Conservation (phyloP, 2,888 invertebrate species). For the Gari tellinella region DNA sequence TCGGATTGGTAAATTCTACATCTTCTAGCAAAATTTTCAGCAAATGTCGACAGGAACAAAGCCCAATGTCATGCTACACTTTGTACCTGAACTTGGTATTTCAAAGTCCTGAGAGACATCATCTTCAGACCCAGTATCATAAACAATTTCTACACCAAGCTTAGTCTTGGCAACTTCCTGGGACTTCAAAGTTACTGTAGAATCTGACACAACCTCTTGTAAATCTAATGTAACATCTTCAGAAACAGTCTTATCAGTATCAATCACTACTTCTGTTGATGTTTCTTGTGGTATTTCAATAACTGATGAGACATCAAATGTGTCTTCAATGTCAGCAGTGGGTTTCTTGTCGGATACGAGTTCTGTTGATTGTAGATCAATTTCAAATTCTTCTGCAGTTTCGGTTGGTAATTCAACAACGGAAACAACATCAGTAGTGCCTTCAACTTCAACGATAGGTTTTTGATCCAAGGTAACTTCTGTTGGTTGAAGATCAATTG, state of each 20-base stretch:
- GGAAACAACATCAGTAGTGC: too few relatives aligned
- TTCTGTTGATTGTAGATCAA: slow-evolving; percentile 9
- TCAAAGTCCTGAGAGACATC: slow-evolving; percentile 44
- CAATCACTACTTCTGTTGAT: slow-evolving; percentile 16
- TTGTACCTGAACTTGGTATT: slow-evolving; percentile 37
- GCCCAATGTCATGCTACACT: background rate
- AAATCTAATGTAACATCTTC: slow-evolving; percentile 1
- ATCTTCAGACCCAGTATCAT: slow-evolving; percentile 42
- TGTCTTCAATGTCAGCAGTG: slow-evolving; percentile 22
- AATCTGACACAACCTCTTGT: background rate
- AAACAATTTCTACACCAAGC: slow-evolving; percentile 33
- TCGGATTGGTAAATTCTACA: slow-evolving; percentile 1
- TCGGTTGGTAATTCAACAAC: too few relatives aligned
- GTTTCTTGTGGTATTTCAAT: slow-evolving; percentile 29
- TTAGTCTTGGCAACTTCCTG: slow-evolving; percentile 19
- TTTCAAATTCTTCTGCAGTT: slow-evolving; percentile 23
- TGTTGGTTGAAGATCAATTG: too few relatives aligned
- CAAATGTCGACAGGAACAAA: too few relatives aligned
- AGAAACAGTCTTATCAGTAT: slow-evolving; percentile 4
- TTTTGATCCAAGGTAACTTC: too few relatives aligned
- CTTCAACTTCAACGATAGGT: too few relatives aligned
- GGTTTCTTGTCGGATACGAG: too few relatives aligned
- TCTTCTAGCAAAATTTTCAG: background rate
- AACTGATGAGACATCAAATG: slow-evolving; percentile 20
- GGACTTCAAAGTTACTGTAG: slow-evolving; percentile 8